Evolutionary conservation across 2,113 vertebrate species (phyloP), one percentile per base, ranked within the genome.

Genomic region (Loxodonta africana): DNA sequence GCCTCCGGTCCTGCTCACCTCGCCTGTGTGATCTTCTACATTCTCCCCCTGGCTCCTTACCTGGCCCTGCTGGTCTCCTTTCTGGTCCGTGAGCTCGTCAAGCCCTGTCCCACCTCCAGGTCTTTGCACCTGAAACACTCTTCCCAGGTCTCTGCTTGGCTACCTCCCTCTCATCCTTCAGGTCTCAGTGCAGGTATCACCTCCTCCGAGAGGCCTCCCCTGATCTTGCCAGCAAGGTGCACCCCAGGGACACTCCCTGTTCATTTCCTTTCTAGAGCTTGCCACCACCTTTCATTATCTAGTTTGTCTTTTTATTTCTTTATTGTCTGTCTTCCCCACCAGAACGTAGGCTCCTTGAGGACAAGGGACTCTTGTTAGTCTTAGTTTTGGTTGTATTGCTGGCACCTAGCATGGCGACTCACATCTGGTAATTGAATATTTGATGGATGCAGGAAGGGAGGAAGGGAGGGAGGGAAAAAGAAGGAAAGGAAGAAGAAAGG

Each of bases 101-200:
- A 14, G 21, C 30, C 33, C 60, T 5, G 20, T 14, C 2, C 33
- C 26, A 26, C 28, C 60, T 48, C 53, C 1, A 1, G 48, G 84
- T 26, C 93, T 46, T 30, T n/a, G 6, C 14, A 12, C 33, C 30
- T 2, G 73, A 46, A 26, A 73, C 28, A 25, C 6, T 44, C 41
- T 23, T 41, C 12, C 9, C 14, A 17, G 41, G n/a, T 37, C 74
- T 15, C 57, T 23, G 10, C 10, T 0, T 1, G 41, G 20, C 53
- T 21, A 33, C 81, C 11, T 30, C 65, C 65, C 15, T 69, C 15
- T 69, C 65, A 20, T 18, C 73, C 28, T 23, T 41, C 26, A 23
- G 73, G 4, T 37, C 33, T 60, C 26, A 0, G 17, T 3, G 65
- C 12, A n/a, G 1, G 21, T 1, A 0, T 37, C 48, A 8, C 65